Percentiles rank a stretch among this genome's conserved stretches.
Evolutionary conservation across 2,888 invertebrate species (phyloP).

Genomic region (Hydrotaea cyrtoneurina): DNA sequence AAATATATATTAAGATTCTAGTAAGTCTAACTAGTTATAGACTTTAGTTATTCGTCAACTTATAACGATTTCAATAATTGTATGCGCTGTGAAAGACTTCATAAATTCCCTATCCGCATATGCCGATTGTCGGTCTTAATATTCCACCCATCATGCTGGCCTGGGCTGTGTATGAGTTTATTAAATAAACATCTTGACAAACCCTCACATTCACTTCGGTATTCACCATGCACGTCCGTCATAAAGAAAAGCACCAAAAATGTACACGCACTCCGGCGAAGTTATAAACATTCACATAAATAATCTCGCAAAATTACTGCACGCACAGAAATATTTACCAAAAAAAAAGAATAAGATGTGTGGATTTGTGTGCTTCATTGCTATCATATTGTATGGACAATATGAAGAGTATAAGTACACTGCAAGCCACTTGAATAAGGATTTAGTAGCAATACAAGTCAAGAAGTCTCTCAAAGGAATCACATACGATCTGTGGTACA

Average conservation of each 20-base stretch:
- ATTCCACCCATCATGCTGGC: conserved; percentile 44
- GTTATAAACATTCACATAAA: conserved; percentile 69
- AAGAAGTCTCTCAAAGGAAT: too few species aligned
- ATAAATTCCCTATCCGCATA: not conserved
- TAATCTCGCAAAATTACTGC: conserved; percentile 72
- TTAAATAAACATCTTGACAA: conserved; percentile 63
- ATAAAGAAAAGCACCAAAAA: conserved; percentile 56
- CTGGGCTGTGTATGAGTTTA: conserved; percentile 51
- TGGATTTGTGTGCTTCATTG: not conserved
- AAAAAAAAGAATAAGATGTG: conserved; percentile 53
- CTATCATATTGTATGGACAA: not conserved
- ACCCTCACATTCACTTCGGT: conserved; percentile 36
- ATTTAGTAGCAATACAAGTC: too few species aligned
- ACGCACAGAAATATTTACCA: conserved; percentile 70
- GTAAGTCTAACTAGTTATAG: too few species aligned
- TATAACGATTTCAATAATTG: too few species aligned
- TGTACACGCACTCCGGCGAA: not conserved
- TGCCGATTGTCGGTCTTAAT: conserved; percentile 30
- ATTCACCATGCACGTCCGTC: conserved; percentile 63
- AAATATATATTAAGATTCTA: too few species aligned
- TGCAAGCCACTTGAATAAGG: not conserved
- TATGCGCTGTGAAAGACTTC: too few species aligned
- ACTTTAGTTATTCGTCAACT: too few species aligned
- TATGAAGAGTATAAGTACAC: not conserved
- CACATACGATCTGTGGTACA: too few species aligned